A percentile compares a stretch with the other conserved stretches of the same genome.
phyloP scores from a whole-genome alignment of 2,113 vertebrate species.

The Acanthochromis polyacanthus region DNA sequence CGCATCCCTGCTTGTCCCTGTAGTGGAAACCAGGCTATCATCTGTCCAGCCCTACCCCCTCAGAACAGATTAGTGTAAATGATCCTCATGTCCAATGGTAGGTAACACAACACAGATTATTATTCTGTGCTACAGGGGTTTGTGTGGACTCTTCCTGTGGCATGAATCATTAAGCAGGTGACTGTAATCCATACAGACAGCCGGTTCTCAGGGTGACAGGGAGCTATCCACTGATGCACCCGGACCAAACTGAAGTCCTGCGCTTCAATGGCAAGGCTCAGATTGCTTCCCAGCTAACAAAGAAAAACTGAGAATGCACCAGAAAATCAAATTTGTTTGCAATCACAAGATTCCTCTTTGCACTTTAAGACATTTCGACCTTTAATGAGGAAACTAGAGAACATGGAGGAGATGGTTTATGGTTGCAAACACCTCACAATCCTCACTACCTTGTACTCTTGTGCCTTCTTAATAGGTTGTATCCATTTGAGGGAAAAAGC shows the following conservation, averaged over 20 bases:
- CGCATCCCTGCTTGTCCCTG: conserved; percentile 32
- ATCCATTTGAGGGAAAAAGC: neutral
- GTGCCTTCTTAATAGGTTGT: neutral
- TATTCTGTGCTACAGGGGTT: conserved; percentile 77
- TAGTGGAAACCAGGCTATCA: conserved; percentile 67
- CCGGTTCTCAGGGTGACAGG: conserved; percentile 54
- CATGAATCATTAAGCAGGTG: conserved; percentile 82
- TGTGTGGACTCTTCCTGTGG: conserved; percentile 79
- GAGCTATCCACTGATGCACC: conserved; percentile 54
- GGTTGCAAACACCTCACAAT: too few species aligned
- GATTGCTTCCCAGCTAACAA: conserved; percentile 50
- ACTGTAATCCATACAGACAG: conserved; percentile 79
- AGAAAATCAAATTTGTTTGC: neutral
- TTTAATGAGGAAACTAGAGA: neutral
- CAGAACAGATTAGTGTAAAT: conserved; percentile 75
- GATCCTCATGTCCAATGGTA: conserved; percentile 69
- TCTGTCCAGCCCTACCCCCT: conserved; percentile 59
- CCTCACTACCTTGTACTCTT: conserved; percentile 6
- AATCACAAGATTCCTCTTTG: neutral
- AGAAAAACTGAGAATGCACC: neutral
- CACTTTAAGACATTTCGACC: neutral
- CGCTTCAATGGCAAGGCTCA: conserved; percentile 49
- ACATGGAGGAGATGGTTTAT: neutral
- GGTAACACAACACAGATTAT: conserved; percentile 85
- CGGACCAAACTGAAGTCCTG: conserved; percentile 30